A percentile compares a stretch with the other conserved stretches of the same genome.
phyloP scores from a whole-genome alignment of 1,140 invertebrate genomes.

The Campodea augens region DNA sequence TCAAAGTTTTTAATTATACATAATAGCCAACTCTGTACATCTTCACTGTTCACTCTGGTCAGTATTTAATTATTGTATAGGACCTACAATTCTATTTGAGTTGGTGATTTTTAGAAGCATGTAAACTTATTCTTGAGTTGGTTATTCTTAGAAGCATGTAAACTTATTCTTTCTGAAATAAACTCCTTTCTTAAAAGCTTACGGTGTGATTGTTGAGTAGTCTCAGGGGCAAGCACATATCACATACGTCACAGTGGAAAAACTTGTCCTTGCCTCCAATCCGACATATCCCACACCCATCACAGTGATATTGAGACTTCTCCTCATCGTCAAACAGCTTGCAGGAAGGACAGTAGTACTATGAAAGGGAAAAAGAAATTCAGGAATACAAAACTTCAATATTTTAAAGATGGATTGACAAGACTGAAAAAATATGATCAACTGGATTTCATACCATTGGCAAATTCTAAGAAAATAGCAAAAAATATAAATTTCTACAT shows the following conservation, averaged over 20 bases:
- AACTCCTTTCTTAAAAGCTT: conserved; percentile 17
- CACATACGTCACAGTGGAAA: conserved; percentile 70
- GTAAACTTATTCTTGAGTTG: background rate
- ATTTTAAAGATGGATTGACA: too few relatives aligned
- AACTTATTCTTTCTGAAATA: too few relatives aligned
- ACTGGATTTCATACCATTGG: too few relatives aligned
- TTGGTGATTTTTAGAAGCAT: background rate
- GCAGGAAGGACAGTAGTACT: conserved; percentile 71
- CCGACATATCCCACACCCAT: conserved; percentile 69
- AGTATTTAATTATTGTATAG: too few relatives aligned
- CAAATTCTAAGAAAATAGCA: too few relatives aligned
- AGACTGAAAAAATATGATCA: too few relatives aligned
- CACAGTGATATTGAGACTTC: conserved; percentile 73
- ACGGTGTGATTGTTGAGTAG: conserved; percentile 63
- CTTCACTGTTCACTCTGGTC: too few relatives aligned
- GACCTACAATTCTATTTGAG: too few relatives aligned
- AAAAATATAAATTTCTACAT: too few relatives aligned
- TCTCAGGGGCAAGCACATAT: conserved; percentile 64
- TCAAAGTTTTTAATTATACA: too few relatives aligned
- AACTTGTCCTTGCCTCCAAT: conserved; percentile 65
- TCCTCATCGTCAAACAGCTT: conserved; percentile 77
- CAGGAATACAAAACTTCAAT: too few relatives aligned
- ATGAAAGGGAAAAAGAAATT: conserved; percentile 19
- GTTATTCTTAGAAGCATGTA: conserved; percentile 2
- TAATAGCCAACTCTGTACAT: too few relatives aligned